These are phyloP conservation scores for Dysdera silvatica DNA, from an alignment of 1,140 invertebrate genomes.

Conservation along the genomic window DNA sequence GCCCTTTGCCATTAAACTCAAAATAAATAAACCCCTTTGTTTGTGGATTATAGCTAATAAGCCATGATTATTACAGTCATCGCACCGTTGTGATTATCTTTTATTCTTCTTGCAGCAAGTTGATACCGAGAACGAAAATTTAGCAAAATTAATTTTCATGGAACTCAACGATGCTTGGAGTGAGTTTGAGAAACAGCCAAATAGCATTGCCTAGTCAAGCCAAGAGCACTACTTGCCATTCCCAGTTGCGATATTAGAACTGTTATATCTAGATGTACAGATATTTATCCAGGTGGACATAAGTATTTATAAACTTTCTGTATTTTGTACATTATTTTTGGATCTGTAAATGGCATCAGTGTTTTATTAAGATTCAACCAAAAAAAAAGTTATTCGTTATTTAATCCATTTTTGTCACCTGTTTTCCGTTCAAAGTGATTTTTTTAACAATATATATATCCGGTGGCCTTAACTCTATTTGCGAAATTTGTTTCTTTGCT, in stretches of 20 bases:
- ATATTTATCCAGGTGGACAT: not conserved
- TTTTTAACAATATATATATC: not conserved
- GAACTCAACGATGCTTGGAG: slow-evolving; percentile 98
- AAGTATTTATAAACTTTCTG: not conserved
- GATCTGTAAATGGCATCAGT: not conserved
- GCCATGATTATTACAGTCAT: no score
- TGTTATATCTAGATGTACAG: no score
- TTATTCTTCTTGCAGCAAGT: slow-evolving; percentile 58
- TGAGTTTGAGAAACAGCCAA: slow-evolving; percentile 81
- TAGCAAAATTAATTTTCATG: slow-evolving; percentile 97
- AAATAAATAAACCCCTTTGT: not conserved
- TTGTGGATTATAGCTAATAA: no score
- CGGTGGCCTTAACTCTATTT: not conserved
- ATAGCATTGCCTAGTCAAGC: slow-evolving; percentile 32
- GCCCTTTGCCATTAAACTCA: not conserved
- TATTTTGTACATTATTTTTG: slow-evolving; percentile 1
- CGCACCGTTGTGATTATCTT: no score
- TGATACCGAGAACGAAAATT: slow-evolving; percentile 75
- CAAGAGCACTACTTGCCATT: not conserved
- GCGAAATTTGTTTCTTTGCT: not conserved
- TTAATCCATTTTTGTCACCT: not conserved
- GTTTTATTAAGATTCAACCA: slow-evolving; percentile 1
- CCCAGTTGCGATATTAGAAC: no score
- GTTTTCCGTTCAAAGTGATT: not conserved
- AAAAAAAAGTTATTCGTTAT: not conserved